Evolutionary conservation across 2,797 vertebrate genomes (phyloP), one percentile per base, ranked within the genome.

Genomic region (Anolis apletophallus): DNA sequence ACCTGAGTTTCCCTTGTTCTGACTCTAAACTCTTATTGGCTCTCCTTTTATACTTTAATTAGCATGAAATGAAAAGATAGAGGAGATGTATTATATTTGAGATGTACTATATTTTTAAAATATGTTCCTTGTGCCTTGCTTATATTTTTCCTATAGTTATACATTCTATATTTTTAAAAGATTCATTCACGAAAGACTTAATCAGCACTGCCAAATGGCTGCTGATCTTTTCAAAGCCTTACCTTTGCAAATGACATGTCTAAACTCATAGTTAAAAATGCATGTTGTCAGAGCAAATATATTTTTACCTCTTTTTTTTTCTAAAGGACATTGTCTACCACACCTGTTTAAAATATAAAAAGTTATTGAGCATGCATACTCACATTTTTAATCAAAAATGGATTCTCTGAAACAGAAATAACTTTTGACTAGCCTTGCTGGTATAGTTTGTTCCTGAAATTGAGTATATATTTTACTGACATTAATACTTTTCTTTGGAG

Each of bases 161-260:
- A 67, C 55, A 7, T 57, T 82, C 85, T 86, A 8, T 87, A 19
- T 40, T 72, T 72, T 64, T 78, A 86, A 86, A 80, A 80, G 54
- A 29, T 55, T 71, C 52, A 32, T 34, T 55, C 32, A 32, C 17
- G 75, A 7, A 64, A 6, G 12, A 8, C 16, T 74, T 40, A 74
- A 80, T 74, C 11, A 61, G n/a, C n/a, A 36, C 16, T 74, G 36
- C n/a, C 32, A 86, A 74, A 67, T 40, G 5, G 8, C 21, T 74
- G 57, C 8, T 59, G 34, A 36, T 54, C 5, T 52, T 73, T 83
- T 36, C 29, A 40, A 59, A 75, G 40, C 50, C 55, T 85, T 46
- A 40, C 54, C 16, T 36, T 75, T 32, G 21, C 61, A 61, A 55
- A 69, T 67, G 11, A 12, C 32, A 64, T n/a, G 19, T 69, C 17